phyloP scores from a whole-genome alignment of 2,888 invertebrate species.

The Helobdella robusta region DNA sequence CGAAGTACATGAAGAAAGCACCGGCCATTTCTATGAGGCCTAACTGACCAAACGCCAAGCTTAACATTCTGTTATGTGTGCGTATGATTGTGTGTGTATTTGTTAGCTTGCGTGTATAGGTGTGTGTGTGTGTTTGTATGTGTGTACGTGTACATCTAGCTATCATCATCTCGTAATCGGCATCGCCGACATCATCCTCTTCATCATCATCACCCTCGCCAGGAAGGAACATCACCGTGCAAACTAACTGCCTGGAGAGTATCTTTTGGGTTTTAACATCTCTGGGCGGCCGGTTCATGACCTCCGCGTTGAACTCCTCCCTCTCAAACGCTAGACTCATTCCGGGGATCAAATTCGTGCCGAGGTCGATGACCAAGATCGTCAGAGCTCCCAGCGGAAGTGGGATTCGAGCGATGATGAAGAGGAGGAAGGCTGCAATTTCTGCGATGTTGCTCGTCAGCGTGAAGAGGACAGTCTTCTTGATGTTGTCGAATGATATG shows the following conservation, averaged over 20 bases:
- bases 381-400: constrained; percentile 28
- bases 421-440: constrained; percentile 34
- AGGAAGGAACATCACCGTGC: no score
- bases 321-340: constrained; percentile 23
- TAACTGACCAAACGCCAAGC: constrained; percentile 98
- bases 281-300: constrained; percentile 81
- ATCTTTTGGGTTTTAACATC: constrained; percentile 40
- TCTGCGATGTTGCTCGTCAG: constrained; percentile 35
- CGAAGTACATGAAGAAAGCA: constrained; percentile 98
- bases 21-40: constrained; percentile 97
- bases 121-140: no score
- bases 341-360: constrained; percentile 26
- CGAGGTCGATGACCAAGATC: constrained; percentile 28
- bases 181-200: no score
- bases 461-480: constrained; percentile 35
- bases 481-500: constrained; percentile 36
- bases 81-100: no score
- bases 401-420: constrained; percentile 27
- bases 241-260: constrained; percentile 13
- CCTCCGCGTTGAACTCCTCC: constrained; percentile 81
- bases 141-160: no score
- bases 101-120: no score
- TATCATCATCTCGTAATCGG: no score
- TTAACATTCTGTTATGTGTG: constrained; percentile 60
- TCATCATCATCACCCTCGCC: no score